Evolutionary conservation across 2,113 vertebrate species (phyloP).

Genomic region (Sus scrofa): DNA sequence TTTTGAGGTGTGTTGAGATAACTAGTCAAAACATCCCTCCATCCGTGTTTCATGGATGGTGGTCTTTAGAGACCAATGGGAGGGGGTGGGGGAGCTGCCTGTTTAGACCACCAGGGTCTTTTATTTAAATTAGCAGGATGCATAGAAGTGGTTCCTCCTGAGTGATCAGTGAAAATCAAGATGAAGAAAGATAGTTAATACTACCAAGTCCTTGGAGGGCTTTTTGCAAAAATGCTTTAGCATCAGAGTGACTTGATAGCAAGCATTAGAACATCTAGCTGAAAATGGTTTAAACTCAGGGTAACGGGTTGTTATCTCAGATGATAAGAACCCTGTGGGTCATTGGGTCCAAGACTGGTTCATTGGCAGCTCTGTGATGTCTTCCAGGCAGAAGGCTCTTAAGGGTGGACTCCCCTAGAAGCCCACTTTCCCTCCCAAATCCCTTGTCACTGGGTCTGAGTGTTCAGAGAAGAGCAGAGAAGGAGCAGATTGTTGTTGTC

Average conservation of each 20-base stretch:
- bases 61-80: background rate
- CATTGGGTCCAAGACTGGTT: background rate
- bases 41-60: background rate
- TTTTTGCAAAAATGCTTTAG: background rate
- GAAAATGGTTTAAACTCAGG: background rate
- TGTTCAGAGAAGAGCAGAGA: background rate
- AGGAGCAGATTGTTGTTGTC: background rate
- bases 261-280: too few species aligned
- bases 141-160: background rate
- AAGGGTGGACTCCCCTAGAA: background rate
- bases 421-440: background rate
- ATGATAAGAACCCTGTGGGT: rapidly evolving
- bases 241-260: background rate
- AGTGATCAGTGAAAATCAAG: background rate
- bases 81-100: background rate
- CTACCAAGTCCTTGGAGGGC: background rate
- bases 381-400: background rate
- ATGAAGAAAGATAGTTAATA: background rate
- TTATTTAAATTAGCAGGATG: background rate
- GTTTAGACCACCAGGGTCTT: background rate
- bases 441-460: background rate
- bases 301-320: background rate
- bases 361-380: too few species aligned
- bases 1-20: background rate
- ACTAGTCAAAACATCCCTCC: background rate